Percentiles rank a stretch among this genome's conserved stretches.
Evolutionary conservation across 2,797 vertebrate genomes (phyloP).

Genomic region (Enoplosus armatus): DNA sequence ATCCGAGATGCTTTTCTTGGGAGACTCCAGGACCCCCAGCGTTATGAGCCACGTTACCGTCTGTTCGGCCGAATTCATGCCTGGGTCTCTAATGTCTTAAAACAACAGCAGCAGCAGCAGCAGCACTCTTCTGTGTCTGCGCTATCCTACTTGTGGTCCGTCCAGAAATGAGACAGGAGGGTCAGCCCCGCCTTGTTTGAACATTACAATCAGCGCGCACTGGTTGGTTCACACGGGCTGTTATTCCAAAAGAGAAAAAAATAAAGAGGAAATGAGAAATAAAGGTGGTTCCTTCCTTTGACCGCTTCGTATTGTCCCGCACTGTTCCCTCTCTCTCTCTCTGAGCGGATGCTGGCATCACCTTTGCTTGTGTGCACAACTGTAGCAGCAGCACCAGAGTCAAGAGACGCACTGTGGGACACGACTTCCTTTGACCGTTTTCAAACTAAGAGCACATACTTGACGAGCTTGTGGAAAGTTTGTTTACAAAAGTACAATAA

Average conservation of each 20-base stretch:
- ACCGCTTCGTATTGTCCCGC: conserved; percentile 8
- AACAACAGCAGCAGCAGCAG: conserved; percentile 8
- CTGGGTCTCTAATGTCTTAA: conserved; percentile 9
- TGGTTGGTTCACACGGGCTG: not conserved
- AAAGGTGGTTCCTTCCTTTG: conserved; percentile 28
- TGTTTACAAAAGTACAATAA: not conserved
- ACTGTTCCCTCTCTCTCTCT: not conserved
- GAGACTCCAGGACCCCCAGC: conserved; percentile 95
- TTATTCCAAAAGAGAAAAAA: not conserved
- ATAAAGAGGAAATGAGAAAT: conserved; percentile 29
- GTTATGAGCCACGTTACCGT: conserved; percentile 98
- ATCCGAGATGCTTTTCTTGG: conserved; percentile 95
- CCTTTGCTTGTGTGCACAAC: conserved; percentile 48
- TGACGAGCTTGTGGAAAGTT: not conserved
- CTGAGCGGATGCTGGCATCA: conserved; percentile 58
- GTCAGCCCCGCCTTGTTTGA: conserved; percentile 35
- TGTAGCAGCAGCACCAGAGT: conserved; percentile 29
- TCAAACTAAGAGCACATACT: conserved; percentile 32
- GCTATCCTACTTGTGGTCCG: conserved; percentile 14
- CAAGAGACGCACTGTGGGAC: rapidly evolving
- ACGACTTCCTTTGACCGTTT: conserved; percentile 4
- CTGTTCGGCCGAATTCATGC: conserved; percentile 95
- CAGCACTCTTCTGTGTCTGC: not conserved
- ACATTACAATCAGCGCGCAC: not conserved
- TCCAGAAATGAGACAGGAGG: conserved; percentile 12